Percentiles rank a stretch among this genome's conserved stretches.
phyloP scores from a whole-genome alignment of 2,888 invertebrate genomes.

The Carterocephalus palaemon region DNA sequence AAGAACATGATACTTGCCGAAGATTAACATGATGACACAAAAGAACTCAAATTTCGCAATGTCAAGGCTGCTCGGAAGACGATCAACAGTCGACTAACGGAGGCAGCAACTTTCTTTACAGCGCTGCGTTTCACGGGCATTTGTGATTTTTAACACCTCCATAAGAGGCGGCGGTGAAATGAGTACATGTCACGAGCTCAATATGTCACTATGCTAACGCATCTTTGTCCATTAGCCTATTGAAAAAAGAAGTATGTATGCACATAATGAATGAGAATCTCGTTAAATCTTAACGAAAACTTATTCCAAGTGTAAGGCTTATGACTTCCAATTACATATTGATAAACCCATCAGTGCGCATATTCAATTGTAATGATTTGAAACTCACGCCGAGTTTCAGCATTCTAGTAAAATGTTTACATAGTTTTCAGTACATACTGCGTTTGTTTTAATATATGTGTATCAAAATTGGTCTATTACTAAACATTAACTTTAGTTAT shows the following conservation, averaged over 20 bases:
- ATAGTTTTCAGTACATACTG: too few relatives aligned
- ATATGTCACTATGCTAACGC: conserved; percentile 41
- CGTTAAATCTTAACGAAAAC: too few relatives aligned
- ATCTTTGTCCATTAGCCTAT: conserved; percentile 31
- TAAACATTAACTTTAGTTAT: too few relatives aligned
- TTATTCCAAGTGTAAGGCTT: too few relatives aligned
- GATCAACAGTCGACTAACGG: conserved; percentile 51
- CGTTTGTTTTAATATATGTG: too few relatives aligned
- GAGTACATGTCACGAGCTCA: conserved; percentile 49
- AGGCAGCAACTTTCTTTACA: conserved; percentile 46
- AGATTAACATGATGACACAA: not conserved
- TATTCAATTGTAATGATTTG: too few relatives aligned
- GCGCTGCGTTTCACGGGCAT: conserved; percentile 46
- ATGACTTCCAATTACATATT: too few relatives aligned
- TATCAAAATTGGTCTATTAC: too few relatives aligned
- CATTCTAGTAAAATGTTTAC: too few relatives aligned
- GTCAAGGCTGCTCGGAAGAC: conserved; percentile 38
- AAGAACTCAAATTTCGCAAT: not conserved
- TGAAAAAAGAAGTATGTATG: not conserved
- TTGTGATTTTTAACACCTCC: conserved; percentile 65
- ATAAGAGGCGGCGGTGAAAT: conserved; percentile 45
- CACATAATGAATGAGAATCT: too few relatives aligned
- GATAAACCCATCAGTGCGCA: too few relatives aligned
- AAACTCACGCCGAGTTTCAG: too few relatives aligned
- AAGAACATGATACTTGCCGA: not conserved